These are phyloP conservation scores for Jacana jacana DNA, from an alignment of 2,113 vertebrate species.

Conservation along the genomic window DNA sequence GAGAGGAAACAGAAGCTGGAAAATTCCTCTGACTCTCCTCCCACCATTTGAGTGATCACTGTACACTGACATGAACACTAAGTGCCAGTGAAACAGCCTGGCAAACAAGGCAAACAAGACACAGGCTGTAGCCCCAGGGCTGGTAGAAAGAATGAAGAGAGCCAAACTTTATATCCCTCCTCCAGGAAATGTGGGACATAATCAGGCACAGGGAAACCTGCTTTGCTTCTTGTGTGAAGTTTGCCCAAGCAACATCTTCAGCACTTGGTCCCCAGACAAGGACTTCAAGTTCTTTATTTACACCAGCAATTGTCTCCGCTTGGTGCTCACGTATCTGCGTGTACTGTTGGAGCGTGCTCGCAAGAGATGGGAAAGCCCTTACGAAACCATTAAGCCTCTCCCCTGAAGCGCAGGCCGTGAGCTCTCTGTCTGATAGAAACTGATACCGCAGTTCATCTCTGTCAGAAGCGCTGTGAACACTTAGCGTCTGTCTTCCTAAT, in stretches of 20 bases:
- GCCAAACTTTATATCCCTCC: background rate
- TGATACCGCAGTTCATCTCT: background rate
- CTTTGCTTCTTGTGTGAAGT: background rate
- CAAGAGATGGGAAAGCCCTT: background rate
- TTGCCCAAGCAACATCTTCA: background rate
- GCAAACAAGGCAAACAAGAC: background rate
- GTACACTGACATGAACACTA: background rate
- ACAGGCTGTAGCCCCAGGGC: background rate
- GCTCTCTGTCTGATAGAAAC: conserved; percentile 2
- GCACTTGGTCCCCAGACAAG: background rate
- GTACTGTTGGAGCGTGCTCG: background rate
- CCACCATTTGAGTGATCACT: rapidly evolving
- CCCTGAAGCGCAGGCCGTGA: background rate
- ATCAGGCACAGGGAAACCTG: background rate
- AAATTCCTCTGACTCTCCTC: rapidly evolving
- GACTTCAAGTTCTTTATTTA: background rate
- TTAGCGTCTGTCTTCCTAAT: background rate
- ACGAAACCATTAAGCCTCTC: background rate
- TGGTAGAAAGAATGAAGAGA: background rate
- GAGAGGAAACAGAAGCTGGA: background rate
- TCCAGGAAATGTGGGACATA: background rate
- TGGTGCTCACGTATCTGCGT: background rate
- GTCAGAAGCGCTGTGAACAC: background rate
- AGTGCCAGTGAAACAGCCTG: background rate
- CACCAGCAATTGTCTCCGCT: background rate